Evolutionary conservation across 1,140 invertebrate species (phyloP).

Genomic region (Lepidostoma basale): DNA sequence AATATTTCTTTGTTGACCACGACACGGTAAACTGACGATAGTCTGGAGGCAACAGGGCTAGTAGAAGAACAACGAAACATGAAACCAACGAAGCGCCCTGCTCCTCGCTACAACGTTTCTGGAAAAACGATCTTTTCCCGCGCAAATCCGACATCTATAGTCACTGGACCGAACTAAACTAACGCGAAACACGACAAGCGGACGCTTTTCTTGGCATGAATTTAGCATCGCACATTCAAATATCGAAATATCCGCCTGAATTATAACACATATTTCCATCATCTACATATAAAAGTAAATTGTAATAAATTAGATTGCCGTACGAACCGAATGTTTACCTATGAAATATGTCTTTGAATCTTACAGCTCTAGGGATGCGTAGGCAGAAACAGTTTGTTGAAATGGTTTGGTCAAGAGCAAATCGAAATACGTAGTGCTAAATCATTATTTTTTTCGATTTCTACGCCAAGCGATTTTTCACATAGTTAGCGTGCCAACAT

Average conservation of each 20-base stretch:
- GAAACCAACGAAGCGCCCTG: conserved; percentile 6
- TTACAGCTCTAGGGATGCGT: not conserved
- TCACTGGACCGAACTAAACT: conserved; percentile 14
- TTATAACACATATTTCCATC: not conserved
- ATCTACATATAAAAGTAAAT: too few species aligned
- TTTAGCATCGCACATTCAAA: not conserved
- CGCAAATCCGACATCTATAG: conserved; percentile 16
- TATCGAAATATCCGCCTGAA: not conserved
- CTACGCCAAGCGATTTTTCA: not conserved
- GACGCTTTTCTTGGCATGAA: not conserved
- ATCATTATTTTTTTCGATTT: not conserved
- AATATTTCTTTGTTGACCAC: not conserved
- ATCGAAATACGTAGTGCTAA: conserved; percentile 2
- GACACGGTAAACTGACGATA: conserved; percentile 10
- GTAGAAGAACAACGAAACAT: not conserved
- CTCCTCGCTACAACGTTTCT: conserved; percentile 4
- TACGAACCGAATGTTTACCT: too few species aligned
- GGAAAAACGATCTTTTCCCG: not conserved
- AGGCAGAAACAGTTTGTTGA: not conserved
- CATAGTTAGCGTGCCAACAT: not conserved
- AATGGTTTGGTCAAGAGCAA: not conserved
- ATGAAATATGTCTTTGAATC: not conserved
- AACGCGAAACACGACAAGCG: not conserved
- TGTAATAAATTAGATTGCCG: too few species aligned
- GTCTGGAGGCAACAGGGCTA: not conserved